Percentiles rank a stretch among this genome's conserved stretches.
Conservation (phyloP, 2,888 invertebrate genomes). For the Dendrolimus pini region DNA sequence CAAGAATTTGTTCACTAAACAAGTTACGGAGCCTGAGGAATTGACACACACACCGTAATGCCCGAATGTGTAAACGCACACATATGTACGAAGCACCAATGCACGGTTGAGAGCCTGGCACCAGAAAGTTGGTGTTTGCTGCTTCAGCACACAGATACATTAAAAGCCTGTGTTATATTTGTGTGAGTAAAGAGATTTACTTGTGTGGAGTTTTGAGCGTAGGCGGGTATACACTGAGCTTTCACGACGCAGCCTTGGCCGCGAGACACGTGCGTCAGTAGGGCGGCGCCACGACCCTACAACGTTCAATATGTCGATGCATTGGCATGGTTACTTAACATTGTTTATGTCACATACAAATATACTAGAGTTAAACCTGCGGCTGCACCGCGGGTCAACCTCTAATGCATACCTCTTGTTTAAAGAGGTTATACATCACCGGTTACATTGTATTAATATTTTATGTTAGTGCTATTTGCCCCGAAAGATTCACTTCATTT, state of each 20-base stretch:
- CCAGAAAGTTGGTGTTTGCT: constrained; percentile 19
- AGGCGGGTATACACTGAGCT: constrained; percentile 60
- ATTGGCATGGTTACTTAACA: constrained; percentile 1
- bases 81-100: constrained; percentile 19
- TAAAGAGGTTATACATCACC: too few species aligned
- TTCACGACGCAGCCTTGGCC: constrained; percentile 74
- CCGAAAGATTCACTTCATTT: too few species aligned
- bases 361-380: neutral
- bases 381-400: too few species aligned
- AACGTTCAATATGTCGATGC: constrained; percentile 21
- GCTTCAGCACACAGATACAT: constrained; percentile 9
- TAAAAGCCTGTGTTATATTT: constrained; percentile 9
- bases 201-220: constrained; percentile 30
- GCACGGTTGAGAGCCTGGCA: constrained; percentile 29
- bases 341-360: neutral
- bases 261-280: constrained; percentile 69
- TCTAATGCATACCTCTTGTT: too few species aligned
- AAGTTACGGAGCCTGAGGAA: constrained; percentile 47
- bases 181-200: constrained; percentile 15
- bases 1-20: constrained; percentile 66
- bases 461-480: too few species aligned
- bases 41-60: constrained; percentile 25
- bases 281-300: constrained; percentile 40
- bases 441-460: too few species aligned
- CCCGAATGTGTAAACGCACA: constrained; percentile 33